Percentiles rank a stretch among this genome's conserved stretches.
Evolutionary conservation across 2,797 vertebrate genomes (phyloP).

Genomic region (Silurus lanzhouensis): DNA sequence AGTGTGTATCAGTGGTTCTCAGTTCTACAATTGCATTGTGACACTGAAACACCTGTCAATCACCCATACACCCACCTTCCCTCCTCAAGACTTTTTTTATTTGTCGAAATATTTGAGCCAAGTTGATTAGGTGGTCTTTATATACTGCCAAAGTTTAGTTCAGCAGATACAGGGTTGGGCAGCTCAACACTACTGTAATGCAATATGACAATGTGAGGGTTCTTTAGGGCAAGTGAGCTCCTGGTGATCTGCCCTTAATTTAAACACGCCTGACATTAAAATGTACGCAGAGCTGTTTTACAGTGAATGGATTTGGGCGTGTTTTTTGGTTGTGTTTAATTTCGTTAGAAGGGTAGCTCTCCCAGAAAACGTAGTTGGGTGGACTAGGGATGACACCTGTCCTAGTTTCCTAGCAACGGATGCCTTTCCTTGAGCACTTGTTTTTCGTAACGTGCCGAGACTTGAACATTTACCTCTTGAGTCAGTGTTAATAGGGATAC

Average conservation of each 20-base stretch:
- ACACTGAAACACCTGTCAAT: not conserved
- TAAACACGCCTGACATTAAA: conserved; percentile 17
- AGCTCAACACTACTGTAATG: conserved; percentile 22
- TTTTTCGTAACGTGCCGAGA: conserved; percentile 28
- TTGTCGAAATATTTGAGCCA: not conserved
- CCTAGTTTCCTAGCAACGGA: conserved; percentile 8
- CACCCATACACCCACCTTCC: not conserved
- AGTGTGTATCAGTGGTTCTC: conserved; percentile 1
- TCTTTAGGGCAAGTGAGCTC: not conserved
- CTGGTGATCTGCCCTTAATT: not conserved
- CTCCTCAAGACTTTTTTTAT: not conserved
- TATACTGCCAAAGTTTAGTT: conserved; percentile 25
- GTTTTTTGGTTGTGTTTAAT: not conserved
- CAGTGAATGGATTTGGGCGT: conserved; percentile 1
- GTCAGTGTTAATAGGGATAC: conserved; percentile 36
- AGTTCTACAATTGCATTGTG: not conserved
- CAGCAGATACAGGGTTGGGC: conserved; percentile 38
- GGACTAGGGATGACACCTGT: conserved; percentile 12
- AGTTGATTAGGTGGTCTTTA: not conserved
- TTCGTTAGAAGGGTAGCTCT: not conserved
- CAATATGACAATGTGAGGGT: conserved; percentile 23
- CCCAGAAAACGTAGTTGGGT: not conserved
- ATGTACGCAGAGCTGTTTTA: not conserved
- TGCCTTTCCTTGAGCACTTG: conserved; percentile 40
- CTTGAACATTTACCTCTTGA: conserved; percentile 36